These are phyloP conservation scores for Steatocranus sp. DNA, from an alignment of 2,797 vertebrate genomes.

Conservation along the genomic window DNA sequence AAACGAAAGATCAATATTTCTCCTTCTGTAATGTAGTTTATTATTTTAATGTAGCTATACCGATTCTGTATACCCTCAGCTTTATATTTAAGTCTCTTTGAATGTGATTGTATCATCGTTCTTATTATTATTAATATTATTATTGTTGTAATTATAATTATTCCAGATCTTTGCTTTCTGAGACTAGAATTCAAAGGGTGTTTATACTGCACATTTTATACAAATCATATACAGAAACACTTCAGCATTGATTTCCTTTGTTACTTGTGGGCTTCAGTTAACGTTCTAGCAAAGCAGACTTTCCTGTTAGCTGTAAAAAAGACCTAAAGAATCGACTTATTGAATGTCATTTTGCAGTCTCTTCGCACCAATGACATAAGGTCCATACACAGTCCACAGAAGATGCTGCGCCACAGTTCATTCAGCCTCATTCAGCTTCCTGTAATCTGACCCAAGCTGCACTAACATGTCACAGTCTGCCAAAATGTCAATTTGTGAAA, in stretches of 20 bases:
- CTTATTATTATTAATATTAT: background rate
- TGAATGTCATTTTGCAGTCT: background rate
- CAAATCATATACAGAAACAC: conserved; percentile 4
- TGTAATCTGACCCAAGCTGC: background rate
- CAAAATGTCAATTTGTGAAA: background rate
- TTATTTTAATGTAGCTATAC: conserved; percentile 30
- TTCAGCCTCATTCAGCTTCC: background rate
- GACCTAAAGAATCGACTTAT: background rate
- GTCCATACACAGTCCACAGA: background rate
- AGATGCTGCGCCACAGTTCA: background rate
- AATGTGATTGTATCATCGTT: conserved; percentile 15
- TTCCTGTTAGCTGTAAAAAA: background rate
- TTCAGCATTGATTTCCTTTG: background rate
- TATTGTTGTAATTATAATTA: background rate
- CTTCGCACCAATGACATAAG: background rate
- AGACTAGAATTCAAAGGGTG: conserved; percentile 1
- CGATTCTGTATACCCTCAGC: conserved; percentile 1
- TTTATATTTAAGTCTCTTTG: conserved; percentile 29
- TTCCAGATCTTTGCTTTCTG: conserved; percentile 6
- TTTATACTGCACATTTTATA: conserved; percentile 19
- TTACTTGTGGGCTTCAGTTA: background rate
- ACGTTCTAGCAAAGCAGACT: background rate
- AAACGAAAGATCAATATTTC: conserved; percentile 23
- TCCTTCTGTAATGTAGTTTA: background rate
- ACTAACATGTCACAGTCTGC: background rate